Base-by-base conservation (phyloP, 1,140 invertebrate genomes). In the Choristoneura fumiferana region DNA sequence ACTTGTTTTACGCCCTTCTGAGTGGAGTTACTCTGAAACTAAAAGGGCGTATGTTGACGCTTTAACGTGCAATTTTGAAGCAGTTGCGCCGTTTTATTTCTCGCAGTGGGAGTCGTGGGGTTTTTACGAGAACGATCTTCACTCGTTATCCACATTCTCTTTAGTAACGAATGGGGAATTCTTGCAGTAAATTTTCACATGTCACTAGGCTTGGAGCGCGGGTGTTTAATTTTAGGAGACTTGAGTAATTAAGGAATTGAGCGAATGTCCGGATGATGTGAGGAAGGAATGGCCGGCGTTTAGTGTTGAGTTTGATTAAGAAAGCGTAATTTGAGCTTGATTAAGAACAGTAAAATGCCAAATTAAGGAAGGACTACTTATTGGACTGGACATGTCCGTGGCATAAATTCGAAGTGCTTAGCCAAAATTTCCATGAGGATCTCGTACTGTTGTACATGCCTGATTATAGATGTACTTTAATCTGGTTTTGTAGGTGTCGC, bases 221-320 rank as follows among this genome's bases (percentile, higher is more conserved):
- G 29, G 43, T 49, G 43, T 49, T 49, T 49, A 49, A 49, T 49
- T 49, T 49, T 49, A 49, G 4, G 43, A 12, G 18, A 2, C 43
- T 49, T 98, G 96, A 96, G 97, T 95, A 65, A 95, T 97, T 80
- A 96, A 98, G 73, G 96, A 98, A 87, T 88, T 9, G 22, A 6
- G 6, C 22, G 22, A 29, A 29, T 29, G 22, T 29, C 22, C 22
- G n/a, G n/a, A n/a, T n/a, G n/a, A n/a, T n/a, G n/a, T n/a, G n/a
- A n/a, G n/a, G n/a, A n/a, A n/a, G n/a, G n/a, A n/a, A n/a, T n/a
- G n/a, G n/a, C n/a, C n/a, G n/a, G n/a, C n/a, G 22, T 29, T 29
- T 29, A 29, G 22, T 29, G 22, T 3, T 29, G 22, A 29, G 22
- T 6, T 29, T 29, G 22, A 3, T 29, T 29, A 29, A 29, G 22